Conservation (phyloP, 2,113 vertebrate species). For the Ibidorhyncha struthersii region DNA sequence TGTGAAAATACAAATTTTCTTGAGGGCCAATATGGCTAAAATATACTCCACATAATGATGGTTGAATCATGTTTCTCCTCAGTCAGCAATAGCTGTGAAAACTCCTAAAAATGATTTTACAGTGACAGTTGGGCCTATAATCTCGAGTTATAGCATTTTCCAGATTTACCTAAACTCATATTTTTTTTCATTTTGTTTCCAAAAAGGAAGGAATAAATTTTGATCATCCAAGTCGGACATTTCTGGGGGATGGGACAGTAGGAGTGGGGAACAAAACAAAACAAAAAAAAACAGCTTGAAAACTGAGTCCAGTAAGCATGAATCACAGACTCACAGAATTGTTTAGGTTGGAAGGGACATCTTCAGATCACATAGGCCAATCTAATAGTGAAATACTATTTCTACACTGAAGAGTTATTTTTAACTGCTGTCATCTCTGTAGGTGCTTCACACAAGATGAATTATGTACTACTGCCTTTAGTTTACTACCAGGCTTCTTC, state of each 20-base stretch:
- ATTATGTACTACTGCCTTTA: neutral
- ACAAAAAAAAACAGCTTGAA: neutral
- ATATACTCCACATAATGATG: neutral
- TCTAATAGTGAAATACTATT: neutral
- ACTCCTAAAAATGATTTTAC: neutral
- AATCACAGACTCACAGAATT: neutral
- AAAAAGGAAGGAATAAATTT: neutral
- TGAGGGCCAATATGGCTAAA: neutral
- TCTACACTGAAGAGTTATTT: neutral
- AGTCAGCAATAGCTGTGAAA: neutral
- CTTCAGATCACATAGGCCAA: neutral
- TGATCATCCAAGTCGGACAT: neutral
- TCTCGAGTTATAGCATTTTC: neutral
- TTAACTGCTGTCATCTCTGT: neutral
- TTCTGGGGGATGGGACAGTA: rapidly evolving
- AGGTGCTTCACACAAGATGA: neutral
- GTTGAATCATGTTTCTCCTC: neutral
- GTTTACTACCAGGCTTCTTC: neutral
- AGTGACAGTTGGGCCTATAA: neutral
- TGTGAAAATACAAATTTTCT: neutral
- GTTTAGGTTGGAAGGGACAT: neutral
- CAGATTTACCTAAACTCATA: neutral
- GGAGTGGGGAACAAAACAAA: neutral
- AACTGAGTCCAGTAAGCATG: neutral
- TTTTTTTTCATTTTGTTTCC: neutral